These are phyloP conservation scores for Calyptomena viridis DNA, from an alignment of 2,113 vertebrate species.

Conservation along the genomic window DNA sequence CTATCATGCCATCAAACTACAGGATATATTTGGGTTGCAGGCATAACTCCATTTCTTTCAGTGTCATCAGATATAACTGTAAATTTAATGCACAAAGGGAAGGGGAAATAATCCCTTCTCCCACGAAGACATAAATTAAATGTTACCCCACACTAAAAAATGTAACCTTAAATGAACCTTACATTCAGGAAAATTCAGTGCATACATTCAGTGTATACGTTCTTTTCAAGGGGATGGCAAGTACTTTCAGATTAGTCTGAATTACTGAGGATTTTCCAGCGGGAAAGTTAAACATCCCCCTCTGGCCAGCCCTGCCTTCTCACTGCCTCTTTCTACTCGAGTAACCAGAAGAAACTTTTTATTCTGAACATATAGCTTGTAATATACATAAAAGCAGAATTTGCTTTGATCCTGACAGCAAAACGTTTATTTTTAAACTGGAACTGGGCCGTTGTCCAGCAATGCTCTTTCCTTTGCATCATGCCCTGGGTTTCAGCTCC, in stretches of 20 bases:
- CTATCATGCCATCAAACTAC: constrained; percentile 50
- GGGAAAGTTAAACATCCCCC: neutral
- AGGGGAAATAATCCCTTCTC: constrained; percentile 32
- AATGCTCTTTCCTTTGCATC: constrained; percentile 67
- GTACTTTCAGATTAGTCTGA: constrained; percentile 2
- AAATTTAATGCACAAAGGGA: constrained; percentile 35
- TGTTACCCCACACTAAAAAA: neutral
- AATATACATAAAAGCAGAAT: constrained; percentile 73
- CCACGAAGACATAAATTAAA: constrained; percentile 25
- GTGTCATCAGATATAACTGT: constrained; percentile 58
- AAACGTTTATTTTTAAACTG: constrained; percentile 82
- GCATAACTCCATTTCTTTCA: constrained; percentile 23
- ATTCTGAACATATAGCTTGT: constrained; percentile 61
- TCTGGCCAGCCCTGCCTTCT: neutral
- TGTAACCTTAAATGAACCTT: constrained; percentile 26
- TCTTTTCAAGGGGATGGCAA: neutral
- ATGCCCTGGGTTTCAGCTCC: constrained; percentile 59
- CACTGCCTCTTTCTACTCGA: constrained; percentile 1
- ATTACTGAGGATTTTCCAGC: constrained; percentile 21
- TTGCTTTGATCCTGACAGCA: constrained; percentile 79
- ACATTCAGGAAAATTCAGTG: neutral
- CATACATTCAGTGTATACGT: neutral
- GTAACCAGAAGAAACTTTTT: constrained; percentile 64
- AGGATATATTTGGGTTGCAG: constrained; percentile 59
- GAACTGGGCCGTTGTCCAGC: constrained; percentile 74